Evolutionary conservation across 2,113 vertebrate species (phyloP).

Genomic region (Bostrychus sinensis): DNA sequence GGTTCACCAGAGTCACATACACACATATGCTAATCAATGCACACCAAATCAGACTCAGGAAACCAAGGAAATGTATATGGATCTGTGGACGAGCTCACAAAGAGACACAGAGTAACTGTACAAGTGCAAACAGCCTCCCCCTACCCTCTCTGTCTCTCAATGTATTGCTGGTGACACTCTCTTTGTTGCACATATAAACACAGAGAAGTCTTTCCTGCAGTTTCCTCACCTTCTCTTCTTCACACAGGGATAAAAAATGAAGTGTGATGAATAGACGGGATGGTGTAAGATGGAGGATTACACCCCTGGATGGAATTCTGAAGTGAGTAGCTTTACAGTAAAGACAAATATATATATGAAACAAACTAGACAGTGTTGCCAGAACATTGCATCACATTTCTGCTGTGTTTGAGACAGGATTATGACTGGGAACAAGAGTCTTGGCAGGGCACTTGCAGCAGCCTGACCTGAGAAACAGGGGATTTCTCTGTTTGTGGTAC

Average conservation of each 20-base stretch:
- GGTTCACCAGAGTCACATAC: slow-evolving; percentile 6
- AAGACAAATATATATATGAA: slow-evolving; percentile 67
- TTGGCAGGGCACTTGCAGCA: slow-evolving; percentile 54
- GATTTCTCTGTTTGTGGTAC: slow-evolving; percentile 57
- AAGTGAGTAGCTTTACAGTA: slow-evolving; percentile 73
- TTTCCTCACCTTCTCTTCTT: slow-evolving; percentile 75
- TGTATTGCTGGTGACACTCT: slow-evolving; percentile 57
- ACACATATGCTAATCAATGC: slow-evolving; percentile 1
- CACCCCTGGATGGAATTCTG: slow-evolving; percentile 70
- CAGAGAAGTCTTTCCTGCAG: slow-evolving; percentile 64
- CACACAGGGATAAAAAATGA: slow-evolving; percentile 68
- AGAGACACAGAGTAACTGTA: slow-evolving; percentile 15
- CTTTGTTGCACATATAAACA: slow-evolving; percentile 69
- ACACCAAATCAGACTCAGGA: slow-evolving; percentile 18
- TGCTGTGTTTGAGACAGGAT: slow-evolving; percentile 61
- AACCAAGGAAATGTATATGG: slow-evolving; percentile 7
- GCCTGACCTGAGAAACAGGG: slow-evolving; percentile 61
- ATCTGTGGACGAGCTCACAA: slow-evolving; percentile 17
- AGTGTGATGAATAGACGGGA: slow-evolving; percentile 72
- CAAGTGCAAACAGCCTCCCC: slow-evolving; percentile 23
- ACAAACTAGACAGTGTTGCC: slow-evolving; percentile 72
- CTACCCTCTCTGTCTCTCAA: slow-evolving; percentile 35
- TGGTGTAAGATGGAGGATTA: slow-evolving; percentile 73
- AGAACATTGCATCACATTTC: slow-evolving; percentile 76
- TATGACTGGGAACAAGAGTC: slow-evolving; percentile 57